These are phyloP conservation scores for Perca schrenkii DNA, from an alignment of 2,113 vertebrate genomes.

Conservation along the genomic window DNA sequence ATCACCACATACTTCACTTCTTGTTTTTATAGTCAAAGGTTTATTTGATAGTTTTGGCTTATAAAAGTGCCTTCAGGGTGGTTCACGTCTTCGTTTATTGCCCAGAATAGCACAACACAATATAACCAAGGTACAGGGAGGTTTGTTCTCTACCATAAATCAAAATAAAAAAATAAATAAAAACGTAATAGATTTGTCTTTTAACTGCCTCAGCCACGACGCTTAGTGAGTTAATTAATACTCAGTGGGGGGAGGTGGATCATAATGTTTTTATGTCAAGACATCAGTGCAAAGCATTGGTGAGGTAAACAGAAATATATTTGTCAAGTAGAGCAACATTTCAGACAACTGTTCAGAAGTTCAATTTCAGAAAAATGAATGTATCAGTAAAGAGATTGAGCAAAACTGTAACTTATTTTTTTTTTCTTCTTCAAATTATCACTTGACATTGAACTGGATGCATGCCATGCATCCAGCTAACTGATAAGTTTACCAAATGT, in stretches of 20 bases:
- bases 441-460: constrained; percentile 14
- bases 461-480: constrained; percentile 32
- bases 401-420: not conserved
- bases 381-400: not conserved
- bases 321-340: not conserved
- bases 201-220: not conserved
- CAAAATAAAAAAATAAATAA: not conserved
- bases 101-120: not conserved
- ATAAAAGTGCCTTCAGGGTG: not conserved
- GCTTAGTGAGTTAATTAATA: not conserved
- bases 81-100: not conserved
- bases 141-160: constrained; percentile 1
- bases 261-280: not conserved
- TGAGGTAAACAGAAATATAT: not conserved
- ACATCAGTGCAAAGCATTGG: constrained; percentile 1
- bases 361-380: not conserved
- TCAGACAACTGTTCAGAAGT: not conserved
- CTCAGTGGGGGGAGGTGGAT: too few relatives aligned
- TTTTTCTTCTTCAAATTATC: constrained; percentile 4
- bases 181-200: not conserved
- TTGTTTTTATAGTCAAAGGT: constrained; percentile 18
- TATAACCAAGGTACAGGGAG: constrained; percentile 9
- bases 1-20: constrained; percentile 23
- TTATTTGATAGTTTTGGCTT: constrained; percentile 30
- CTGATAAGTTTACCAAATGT: constrained; percentile 70